phyloP scores from a whole-genome alignment of 2,797 vertebrate genomes.

The Mormyrus proboscirostris region DNA sequence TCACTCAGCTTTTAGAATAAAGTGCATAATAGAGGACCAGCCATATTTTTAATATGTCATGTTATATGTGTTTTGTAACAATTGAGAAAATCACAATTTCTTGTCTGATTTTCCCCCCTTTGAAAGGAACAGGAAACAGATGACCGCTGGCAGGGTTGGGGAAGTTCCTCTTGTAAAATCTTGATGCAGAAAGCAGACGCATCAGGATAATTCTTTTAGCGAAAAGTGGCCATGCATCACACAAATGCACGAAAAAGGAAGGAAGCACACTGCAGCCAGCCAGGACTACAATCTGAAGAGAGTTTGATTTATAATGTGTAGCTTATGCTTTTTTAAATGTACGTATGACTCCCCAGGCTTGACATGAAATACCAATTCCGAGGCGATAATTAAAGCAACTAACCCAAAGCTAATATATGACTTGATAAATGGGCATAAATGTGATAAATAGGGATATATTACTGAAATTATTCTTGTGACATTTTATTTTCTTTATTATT shows the following conservation, averaged over 20 bases:
- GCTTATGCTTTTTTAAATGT: background rate
- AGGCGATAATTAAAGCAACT: background rate
- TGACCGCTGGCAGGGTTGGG: slow-evolving; percentile 30
- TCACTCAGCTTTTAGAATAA: no score
- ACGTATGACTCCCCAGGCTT: background rate
- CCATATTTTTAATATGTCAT: background rate
- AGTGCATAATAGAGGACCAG: background rate
- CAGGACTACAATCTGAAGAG: background rate
- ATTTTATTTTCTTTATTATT: background rate
- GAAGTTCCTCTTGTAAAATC: slow-evolving; percentile 25
- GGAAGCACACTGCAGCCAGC: background rate
- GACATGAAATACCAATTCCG: background rate
- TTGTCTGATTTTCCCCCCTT: slow-evolving; percentile 17
- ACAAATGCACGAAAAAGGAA: background rate
- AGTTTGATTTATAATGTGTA: background rate
- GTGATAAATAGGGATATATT: background rate
- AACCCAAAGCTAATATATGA: background rate
- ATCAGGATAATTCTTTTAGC: background rate
- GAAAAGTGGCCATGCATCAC: background rate
- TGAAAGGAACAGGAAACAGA: slow-evolving; percentile 34
- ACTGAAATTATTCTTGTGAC: background rate
- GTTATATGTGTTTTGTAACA: background rate
- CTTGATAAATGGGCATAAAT: background rate
- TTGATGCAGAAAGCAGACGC: slow-evolving; percentile 26
- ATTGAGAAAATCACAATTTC: background rate